Base-by-base conservation (phyloP, 2,797 vertebrate genomes). In the Peromyscus attwateri region DNA sequence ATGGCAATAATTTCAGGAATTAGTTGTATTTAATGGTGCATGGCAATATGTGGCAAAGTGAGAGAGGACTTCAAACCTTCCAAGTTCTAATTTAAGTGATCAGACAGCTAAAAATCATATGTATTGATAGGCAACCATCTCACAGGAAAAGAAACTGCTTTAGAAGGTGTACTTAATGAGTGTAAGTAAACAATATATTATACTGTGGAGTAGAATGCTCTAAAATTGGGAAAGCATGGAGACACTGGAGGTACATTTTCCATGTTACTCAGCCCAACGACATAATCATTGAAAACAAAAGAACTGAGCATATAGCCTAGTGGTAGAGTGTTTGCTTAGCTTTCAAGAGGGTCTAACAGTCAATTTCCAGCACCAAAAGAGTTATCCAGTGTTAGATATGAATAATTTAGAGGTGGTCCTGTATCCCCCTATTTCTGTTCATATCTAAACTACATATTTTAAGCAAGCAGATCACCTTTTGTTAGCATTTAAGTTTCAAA, bases 401-500 rank as follows among this genome's bases (percentile, higher is more conserved):
- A 92, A 90, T 55, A 87, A 82, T 40, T 19, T 82, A 85, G 46
- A 84, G 23, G 19, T 57, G 8, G 4, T 75, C n/a, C 16, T 87
- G 25, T 37, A 94, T 40, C 9, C 13, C 37, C 66, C 34, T 40
- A 73, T 77, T 46, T 89, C 25, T 68, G 57, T 52, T 57, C 3
- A 31, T 88, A 81, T 80, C 37, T 90, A 46, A 64, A 79, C 46
- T 96, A n/a, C 19, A 73, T 82, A 87, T 84, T 82, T 70, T 13
- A 81, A 31, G 40, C 57, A 95, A n/a, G 40, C 46, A 19, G 31
- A 43, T 84, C 25, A 87, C 37, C 34, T 77, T 76, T 91, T 68
- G 23, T 34, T 95, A 89, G 25, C 46, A 91, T 40, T 81, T 93
- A 75, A 14, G 81, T 89, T 95, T 79, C 71, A 92, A 46, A 21